phyloP scores from a whole-genome alignment of 1,140 invertebrate species.

The Globodera ellingtonae region DNA sequence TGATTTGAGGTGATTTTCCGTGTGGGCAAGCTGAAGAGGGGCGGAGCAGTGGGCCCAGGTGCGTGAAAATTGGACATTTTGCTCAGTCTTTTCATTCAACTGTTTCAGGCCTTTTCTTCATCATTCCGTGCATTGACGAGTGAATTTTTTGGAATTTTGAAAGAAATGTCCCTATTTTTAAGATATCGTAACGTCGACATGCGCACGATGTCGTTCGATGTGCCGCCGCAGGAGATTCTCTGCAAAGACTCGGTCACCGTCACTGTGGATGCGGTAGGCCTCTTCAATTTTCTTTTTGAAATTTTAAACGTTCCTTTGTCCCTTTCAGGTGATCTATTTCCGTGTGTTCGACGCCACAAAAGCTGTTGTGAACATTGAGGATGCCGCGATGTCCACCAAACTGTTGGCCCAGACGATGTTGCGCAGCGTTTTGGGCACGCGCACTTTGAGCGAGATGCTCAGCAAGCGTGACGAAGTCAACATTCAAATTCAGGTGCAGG shows the following conservation, averaged over 20 bases:
- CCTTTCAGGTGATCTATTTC: conserved; percentile 70
- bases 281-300: conserved; percentile 46
- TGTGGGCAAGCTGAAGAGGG: conserved; percentile 68
- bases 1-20: conserved; percentile 70
- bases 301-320: neutral
- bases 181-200: conserved; percentile 76
- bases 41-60: conserved; percentile 68
- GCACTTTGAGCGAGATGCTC: conserved; percentile 84
- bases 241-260: conserved; percentile 86
- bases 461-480: conserved; percentile 88
- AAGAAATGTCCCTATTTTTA: neutral
- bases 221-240: conserved; percentile 76
- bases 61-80: neutral
- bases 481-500: conserved; percentile 73
- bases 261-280: conserved; percentile 43
- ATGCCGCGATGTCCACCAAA: conserved; percentile 80
- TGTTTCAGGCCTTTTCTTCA: conserved; percentile 77
- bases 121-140: conserved; percentile 83
- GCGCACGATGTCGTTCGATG: conserved; percentile 70
- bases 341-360: conserved; percentile 82
- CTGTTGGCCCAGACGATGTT: conserved; percentile 81
- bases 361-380: conserved; percentile 74
- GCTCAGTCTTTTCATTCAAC: neutral
- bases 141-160: neutral
- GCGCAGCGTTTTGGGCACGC: conserved; percentile 78